Percentiles rank a stretch among this genome's conserved stretches.
Conservation (phyloP, 1,140 invertebrate species). For the Uloborus diversus region DNA sequence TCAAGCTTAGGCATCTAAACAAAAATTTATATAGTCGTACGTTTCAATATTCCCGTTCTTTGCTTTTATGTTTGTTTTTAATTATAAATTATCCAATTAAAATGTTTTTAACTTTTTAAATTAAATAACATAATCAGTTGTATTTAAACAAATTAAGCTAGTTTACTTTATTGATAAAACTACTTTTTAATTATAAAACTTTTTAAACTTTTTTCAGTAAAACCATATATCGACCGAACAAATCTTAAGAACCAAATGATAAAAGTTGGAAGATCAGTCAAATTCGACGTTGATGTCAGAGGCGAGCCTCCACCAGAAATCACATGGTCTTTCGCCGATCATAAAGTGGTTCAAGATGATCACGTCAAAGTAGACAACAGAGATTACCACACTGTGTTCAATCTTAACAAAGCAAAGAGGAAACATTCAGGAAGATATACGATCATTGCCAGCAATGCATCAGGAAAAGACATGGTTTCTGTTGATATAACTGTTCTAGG, state of each 20-base stretch:
- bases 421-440: conserved; percentile 93
- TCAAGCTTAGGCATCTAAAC: no score
- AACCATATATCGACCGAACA: conserved; percentile 90
- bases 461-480: conserved; percentile 87
- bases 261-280: conserved; percentile 88
- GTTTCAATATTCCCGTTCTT: no score
- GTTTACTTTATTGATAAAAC: no score
- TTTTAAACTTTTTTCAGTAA: conserved; percentile 72
- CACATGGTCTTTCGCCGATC: conserved; percentile 87
- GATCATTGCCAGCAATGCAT: conserved; percentile 86
- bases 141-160: no score
- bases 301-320: conserved; percentile 88
- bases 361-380: conserved; percentile 88
- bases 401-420: conserved; percentile 79
- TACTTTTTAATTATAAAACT: no score
- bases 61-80: background rate
- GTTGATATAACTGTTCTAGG: conserved; percentile 91
- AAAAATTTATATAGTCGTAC: no score
- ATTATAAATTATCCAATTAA: background rate
- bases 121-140: no score
- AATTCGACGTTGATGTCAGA: conserved; percentile 89
- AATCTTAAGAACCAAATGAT: conserved; percentile 87
- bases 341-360: conserved; percentile 80
- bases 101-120: background rate
- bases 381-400: conserved; percentile 91